A percentile compares a stretch with the other conserved stretches of the same genome.
phyloP scores from a whole-genome alignment of 2,797 vertebrate species.

The Sebastiscus albofasciatus region DNA sequence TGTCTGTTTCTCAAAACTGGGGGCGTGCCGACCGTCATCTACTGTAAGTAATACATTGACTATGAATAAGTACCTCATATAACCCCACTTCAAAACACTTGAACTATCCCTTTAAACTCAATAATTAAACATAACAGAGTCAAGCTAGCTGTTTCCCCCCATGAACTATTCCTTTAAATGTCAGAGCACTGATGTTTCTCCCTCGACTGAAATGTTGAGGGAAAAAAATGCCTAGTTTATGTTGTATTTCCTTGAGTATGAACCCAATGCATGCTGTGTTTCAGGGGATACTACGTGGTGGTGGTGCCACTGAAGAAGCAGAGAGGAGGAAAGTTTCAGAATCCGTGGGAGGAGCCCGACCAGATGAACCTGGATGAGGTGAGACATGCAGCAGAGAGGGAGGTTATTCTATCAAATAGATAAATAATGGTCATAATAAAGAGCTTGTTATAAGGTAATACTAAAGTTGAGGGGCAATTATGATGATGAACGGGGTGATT shows the following conservation, averaged over 20 bases:
- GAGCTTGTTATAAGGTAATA: background rate
- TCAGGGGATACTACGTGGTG: conserved; percentile 96
- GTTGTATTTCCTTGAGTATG: background rate
- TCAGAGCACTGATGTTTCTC: background rate
- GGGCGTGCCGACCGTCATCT: no score
- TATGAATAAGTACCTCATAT: no score
- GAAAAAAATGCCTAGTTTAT: background rate
- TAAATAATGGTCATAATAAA: background rate
- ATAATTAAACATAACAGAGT: background rate
- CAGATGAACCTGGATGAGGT: conserved; percentile 99
- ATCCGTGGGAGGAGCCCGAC: conserved; percentile 94
- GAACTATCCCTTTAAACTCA: background rate
- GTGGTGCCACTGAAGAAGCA: conserved; percentile 97
- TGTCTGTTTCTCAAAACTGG: no score
- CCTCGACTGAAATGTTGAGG: background rate
- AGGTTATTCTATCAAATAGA: background rate
- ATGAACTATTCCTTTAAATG: background rate
- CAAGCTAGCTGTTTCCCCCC: background rate
- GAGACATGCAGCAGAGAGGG: background rate
- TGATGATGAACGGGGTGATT: background rate
- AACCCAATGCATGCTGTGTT: conserved; percentile 41
- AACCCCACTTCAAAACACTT: no score
- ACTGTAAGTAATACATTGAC: no score
- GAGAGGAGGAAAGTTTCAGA: conserved; percentile 93
- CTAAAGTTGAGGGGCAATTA: background rate